Base-by-base conservation (phyloP, 1,140 invertebrate genomes). In the Drosophila nigromelanica region DNA sequence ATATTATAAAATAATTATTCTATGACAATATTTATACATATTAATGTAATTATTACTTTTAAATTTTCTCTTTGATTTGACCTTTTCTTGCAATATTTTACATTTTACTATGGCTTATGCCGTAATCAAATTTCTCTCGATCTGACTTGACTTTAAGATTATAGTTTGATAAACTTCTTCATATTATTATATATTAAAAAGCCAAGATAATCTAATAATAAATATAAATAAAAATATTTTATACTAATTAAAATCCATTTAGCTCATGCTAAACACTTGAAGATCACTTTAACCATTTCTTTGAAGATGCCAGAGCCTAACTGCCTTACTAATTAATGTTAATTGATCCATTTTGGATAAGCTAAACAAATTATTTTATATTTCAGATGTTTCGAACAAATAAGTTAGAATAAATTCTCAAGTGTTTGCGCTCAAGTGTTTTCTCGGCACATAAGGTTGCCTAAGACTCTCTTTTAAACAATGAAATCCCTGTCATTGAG, bases 361-460 rank as follows among this genome's bases (percentile, higher is more conserved):
- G 27, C 18, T 56, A 33, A 33, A 40, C 15, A 11, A 42, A 58
- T 52, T 35, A n/a, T 35, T 33, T 18, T 24, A 12, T 30, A 18
- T 18, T 43, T 27, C 7, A 6, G 10, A 15, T 15, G 10, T 58
- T 43, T 24, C 21, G 21, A 24, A 24, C 21, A 24, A 24, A 24
- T 24, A 24, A 2, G 2, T 24, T 43, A 58, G 7, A 15, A 24
- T 24, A 58, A 30, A n/a, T 14, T 27, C 12, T 50, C 35, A 67
- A 67, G 54, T 67, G 63, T 11, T 14, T 40, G 40, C 5, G 18
- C 27, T 48, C 42, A 50, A 43, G 51, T 37, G 21, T 24, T 48
- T 47, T 30, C 33, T 14, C 12, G 48, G 48, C 11, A 35, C 6
- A 21, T 21, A 54, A 50, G n/a, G 48, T 33, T 50, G 24, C 12